Evolutionary conservation across 2,797 vertebrate species (phyloP), one percentile per base, ranked within the genome.

Genomic region (Aldrovandia affinis): DNA sequence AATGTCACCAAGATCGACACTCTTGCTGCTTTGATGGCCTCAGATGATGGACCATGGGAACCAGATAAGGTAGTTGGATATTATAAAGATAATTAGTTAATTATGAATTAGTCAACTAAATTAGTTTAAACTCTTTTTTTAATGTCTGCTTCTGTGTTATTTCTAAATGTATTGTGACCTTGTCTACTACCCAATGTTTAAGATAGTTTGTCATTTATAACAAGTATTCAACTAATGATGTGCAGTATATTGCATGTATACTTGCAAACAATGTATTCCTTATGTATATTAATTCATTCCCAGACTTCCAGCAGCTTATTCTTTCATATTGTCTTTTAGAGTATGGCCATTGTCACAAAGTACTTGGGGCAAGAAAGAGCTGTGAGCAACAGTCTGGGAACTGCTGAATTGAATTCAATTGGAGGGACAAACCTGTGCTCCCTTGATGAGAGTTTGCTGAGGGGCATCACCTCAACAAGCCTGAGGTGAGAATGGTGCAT

Each of bases 341-440:
- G 90, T 3, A 83, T 86, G 6, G 88, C 89, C 83, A 84, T 96
- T 87, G 91, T 95, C 88, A 70, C 85, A 0, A 95, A 91, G 89
- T 96, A 96, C 86, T 86, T 96, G n/a, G n/a, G n/a, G n/a, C n/a
- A n/a, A n/a, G n/a, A n/a, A 89, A 89, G 83, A 3, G 36, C n/a
- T 0, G 18, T 2, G 0, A 92, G 91, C 36, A 95, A 93, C 85
- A 78, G 18, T 5, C 92, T 96, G 12, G 84, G 92, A 81, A 91
- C 42, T 4, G 12, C 70, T 0, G 94, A 90, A 85, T 90, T 96
- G 59, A 94, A 92, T 50, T 2, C 30, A 54, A 87, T 96, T 0
- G 83, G 90, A 83, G 94, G 94, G 86, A 14, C 42, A 28, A 92
- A 94, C 88, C 87, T 95, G 68, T 96, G 95, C 82, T 82, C 85